Percentiles rank a stretch among this genome's conserved stretches.
phyloP scores from a whole-genome alignment of 1,140 invertebrate species.

The Andricus grossulariae region DNA sequence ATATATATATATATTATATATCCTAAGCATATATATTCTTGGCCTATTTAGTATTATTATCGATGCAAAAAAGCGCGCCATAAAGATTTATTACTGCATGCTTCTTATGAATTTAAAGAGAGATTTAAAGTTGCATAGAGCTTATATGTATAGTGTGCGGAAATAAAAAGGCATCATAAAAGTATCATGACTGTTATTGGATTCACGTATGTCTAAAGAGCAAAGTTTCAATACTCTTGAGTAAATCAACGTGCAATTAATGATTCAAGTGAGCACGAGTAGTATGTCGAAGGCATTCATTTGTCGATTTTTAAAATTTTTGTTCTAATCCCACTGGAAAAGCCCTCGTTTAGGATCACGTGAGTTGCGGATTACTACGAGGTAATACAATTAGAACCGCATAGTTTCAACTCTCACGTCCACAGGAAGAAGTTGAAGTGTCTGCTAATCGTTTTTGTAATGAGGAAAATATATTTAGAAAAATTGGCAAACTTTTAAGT shows the following conservation, averaged over 20 bases:
- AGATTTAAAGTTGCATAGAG: background rate
- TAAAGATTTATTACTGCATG: slow-evolving; percentile 4
- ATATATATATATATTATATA: no score
- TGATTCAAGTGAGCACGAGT: background rate
- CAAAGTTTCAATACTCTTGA: slow-evolving; percentile 8
- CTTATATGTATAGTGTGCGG: background rate
- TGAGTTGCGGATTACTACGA: slow-evolving; percentile 47
- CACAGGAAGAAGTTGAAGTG: slow-evolving; percentile 13
- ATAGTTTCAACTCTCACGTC: slow-evolving; percentile 23
- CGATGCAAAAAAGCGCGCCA: slow-evolving; percentile 2
- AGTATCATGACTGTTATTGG: background rate
- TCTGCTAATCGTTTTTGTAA: background rate
- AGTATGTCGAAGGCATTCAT: slow-evolving; percentile 11
- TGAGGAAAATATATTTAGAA: background rate
- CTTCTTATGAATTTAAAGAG: background rate
- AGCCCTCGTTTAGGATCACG: slow-evolving; percentile 11
- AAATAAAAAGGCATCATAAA: background rate
- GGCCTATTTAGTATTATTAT: background rate
- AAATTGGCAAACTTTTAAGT: background rate
- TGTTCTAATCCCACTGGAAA: background rate
- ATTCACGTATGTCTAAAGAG: background rate
- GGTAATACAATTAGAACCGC: slow-evolving; percentile 38
- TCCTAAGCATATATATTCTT: background rate
- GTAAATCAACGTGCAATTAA: slow-evolving; percentile 14
- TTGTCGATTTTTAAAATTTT: background rate